Percentiles rank a stretch among this genome's conserved stretches.
Conservation (phyloP, 2,113 vertebrate genomes). For the Onychorhynchus coronatus region DNA sequence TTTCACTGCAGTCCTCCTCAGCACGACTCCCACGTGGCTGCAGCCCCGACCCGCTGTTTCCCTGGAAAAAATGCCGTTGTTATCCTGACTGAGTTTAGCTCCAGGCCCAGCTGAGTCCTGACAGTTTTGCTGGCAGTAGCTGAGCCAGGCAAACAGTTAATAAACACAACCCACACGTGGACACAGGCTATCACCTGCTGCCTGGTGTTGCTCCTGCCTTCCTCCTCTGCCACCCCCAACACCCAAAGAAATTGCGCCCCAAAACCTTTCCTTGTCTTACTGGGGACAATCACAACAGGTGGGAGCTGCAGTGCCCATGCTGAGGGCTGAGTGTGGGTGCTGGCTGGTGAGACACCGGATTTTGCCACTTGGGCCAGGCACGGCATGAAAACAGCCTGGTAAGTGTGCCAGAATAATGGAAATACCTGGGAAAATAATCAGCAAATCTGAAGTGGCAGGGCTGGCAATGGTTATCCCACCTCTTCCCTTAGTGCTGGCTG, state of each 20-base stretch:
- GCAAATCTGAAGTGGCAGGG: background rate
- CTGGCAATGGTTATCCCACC: background rate
- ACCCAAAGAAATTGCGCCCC: background rate
- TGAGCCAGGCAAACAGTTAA: background rate
- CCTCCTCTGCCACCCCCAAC: background rate
- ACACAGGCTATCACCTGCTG: background rate
- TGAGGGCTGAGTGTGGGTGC: background rate
- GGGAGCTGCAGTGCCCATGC: background rate
- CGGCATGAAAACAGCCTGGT: background rate
- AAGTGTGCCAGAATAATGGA: background rate
- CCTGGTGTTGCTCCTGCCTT: background rate
- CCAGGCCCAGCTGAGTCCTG: fast-evolving
- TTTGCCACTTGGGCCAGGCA: fast-evolving
- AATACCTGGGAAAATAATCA: background rate
- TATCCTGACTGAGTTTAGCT: no score
- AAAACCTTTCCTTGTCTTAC: no score
- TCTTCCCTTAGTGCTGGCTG: background rate
- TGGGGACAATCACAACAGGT: no score
- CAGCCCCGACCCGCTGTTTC: background rate
- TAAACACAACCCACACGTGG: background rate
- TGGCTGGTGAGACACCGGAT: background rate
- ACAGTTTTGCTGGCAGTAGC: background rate
- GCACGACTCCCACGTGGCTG: fast-evolving
- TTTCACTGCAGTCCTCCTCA: fast-evolving
- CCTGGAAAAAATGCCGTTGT: fast-evolving